phyloP scores from a whole-genome alignment of 1,140 invertebrate species.

The Stegodyphus mimosarum region DNA sequence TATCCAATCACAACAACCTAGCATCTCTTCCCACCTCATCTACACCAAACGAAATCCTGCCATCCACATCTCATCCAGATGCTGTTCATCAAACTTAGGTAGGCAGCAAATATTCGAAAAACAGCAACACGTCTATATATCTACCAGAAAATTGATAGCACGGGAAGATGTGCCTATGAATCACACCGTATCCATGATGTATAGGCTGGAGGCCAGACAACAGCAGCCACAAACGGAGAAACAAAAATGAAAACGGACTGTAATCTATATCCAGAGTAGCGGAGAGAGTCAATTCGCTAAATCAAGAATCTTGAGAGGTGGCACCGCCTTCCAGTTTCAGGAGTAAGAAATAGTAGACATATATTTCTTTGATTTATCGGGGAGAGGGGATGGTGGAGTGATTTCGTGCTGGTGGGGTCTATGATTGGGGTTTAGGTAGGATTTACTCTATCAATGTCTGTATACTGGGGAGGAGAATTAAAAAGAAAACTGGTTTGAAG shows the following conservation, averaged over 20 bases:
- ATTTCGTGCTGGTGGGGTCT: constrained; percentile 33
- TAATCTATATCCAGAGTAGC: constrained; percentile 38
- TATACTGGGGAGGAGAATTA: background rate
- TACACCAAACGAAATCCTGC: too few species aligned
- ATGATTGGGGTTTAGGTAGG: background rate
- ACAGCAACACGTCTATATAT: constrained; percentile 2
- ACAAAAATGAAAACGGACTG: background rate
- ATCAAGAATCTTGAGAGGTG: constrained; percentile 26
- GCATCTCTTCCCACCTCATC: too few species aligned
- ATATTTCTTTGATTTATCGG: constrained; percentile 47
- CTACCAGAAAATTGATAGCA: constrained; percentile 28
- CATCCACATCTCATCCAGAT: too few species aligned
- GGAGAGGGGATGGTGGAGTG: constrained; percentile 24
- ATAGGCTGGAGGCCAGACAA: background rate
- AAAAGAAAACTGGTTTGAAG: background rate
- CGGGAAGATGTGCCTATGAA: constrained; percentile 28
- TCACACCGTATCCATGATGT: constrained; percentile 20
- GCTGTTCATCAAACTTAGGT: too few species aligned
- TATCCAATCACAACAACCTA: too few species aligned
- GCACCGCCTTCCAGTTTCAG: constrained; percentile 38
- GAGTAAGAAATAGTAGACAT: constrained; percentile 41
- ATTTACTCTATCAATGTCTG: constrained; percentile 31
- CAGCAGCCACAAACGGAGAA: background rate
- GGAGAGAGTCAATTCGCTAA: constrained; percentile 46
- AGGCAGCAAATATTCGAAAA: too few species aligned